These are phyloP conservation scores for Anabas testudineus DNA, from an alignment of 2,797 vertebrate genomes.

Conservation along the genomic window DNA sequence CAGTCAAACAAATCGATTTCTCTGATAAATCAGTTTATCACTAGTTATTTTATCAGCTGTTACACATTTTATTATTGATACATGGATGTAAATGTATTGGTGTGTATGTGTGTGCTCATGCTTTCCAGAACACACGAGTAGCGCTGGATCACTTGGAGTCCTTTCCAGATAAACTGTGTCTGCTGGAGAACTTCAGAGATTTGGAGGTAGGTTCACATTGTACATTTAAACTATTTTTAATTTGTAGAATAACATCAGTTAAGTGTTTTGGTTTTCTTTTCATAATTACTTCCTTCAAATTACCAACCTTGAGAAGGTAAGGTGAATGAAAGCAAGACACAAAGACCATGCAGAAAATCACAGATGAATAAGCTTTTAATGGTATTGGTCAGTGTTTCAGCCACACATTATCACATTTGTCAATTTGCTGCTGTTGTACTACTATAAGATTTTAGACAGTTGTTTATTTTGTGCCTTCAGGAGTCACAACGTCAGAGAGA, in stretches of 20 bases:
- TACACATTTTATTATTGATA: neutral
- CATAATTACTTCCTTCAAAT: too few relatives aligned
- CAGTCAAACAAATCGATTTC: neutral
- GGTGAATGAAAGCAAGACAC: neutral
- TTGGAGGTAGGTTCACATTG: slow-evolving; percentile 82
- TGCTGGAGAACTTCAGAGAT: slow-evolving; percentile 90
- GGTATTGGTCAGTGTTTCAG: neutral
- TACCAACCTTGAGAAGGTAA: neutral
- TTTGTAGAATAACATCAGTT: too few relatives aligned
- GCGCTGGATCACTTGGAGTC: slow-evolving; percentile 93
- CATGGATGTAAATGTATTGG: fast-evolving
- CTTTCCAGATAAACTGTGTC: slow-evolving; percentile 90
- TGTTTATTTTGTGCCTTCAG: slow-evolving; percentile 75
- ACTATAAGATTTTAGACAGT: too few relatives aligned
- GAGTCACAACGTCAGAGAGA: slow-evolving; percentile 85
- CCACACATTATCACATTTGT: neutral
- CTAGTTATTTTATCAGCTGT: neutral
- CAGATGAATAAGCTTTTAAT: neutral
- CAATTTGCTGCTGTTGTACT: neutral
- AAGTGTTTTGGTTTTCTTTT: too few relatives aligned
- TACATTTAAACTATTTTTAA: neutral
- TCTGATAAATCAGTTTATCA: neutral
- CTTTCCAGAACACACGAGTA: slow-evolving; percentile 87
- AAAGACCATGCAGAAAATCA: neutral
- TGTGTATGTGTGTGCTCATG: slow-evolving; percentile 1